Conservation (phyloP, 2,888 invertebrate species). For the Sarcophaga caerulescens region DNA sequence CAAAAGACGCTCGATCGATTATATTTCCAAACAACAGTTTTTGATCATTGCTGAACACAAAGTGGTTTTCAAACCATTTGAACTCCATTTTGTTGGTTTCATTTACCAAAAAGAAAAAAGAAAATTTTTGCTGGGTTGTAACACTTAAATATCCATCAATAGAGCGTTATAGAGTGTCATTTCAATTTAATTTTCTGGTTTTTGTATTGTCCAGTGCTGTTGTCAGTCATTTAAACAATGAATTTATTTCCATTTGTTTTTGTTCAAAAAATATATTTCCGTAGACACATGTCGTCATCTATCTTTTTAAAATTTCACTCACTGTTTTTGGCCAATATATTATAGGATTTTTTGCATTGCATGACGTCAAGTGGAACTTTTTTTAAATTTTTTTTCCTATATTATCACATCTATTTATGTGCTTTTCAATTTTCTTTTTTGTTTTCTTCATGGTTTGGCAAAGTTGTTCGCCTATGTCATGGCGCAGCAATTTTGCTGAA, state of each 20-base stretch:
- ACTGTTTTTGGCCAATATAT: conserved; percentile 10
- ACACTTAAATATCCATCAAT: not conserved
- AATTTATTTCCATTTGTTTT: not conserved
- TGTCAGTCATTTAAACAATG: conserved; percentile 7
- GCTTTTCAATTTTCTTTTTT: not conserved
- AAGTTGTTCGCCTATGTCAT: conserved; percentile 20
- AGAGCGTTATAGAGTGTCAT: not conserved
- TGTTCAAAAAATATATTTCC: not conserved
- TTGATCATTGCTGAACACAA: no score
- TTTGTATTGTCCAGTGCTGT: conserved; percentile 4
- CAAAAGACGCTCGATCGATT: no score
- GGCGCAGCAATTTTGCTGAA: not conserved
- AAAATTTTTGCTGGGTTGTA: conserved; percentile 30
- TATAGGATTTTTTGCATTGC: conserved; percentile 20
- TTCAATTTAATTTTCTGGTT: not conserved
- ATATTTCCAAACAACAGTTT: no score
- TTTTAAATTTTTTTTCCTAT: not conserved
- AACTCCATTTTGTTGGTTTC: no score
- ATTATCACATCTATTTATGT: conserved; percentile 16
- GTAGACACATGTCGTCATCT: conserved; percentile 4
- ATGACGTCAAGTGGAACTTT: conserved; percentile 56
- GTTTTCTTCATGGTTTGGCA: conserved; percentile 9
- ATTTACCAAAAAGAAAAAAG: not conserved
- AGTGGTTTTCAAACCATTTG: no score
- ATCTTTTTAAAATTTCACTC: conserved; percentile 20